Evolutionary conservation across 92 coral and sea anemone species (phyloP), one percentile per base, ranked within the genome.

Genomic region (Blastomussa wellsi): DNA sequence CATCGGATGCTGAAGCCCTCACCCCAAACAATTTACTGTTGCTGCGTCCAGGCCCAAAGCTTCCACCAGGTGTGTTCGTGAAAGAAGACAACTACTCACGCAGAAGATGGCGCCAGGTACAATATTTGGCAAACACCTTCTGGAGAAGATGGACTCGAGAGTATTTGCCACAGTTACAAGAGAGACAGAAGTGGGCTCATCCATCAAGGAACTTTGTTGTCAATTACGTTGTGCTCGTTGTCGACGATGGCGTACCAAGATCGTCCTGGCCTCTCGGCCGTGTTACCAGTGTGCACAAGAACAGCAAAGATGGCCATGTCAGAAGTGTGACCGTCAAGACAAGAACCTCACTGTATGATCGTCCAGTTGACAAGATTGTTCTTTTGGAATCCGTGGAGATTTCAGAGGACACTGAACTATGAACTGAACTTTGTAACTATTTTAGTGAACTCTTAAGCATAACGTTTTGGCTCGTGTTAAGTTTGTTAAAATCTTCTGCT

Each of bases 291-390:
- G 59, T 52, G 19, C 59, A 17, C 59, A 52, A 52, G 59, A 52
- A 14, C 59, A 52, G 59, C 14, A 31, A 29, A 7, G 72, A 66
- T 66, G 72, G 36, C 13, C 72, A 19, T 66, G 72, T 60, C 4
- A 66, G 72, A 29, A 66, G 72, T 66, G 39, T 66, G 4, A n/a
- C 35, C 7, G 67, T 60, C 26, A 60, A 20, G 28, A 60, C 67
- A 24, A 60, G 67, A 24, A 60, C 67, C 67, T 28, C 72, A 7
- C 33, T 28, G 72, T 26, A 29, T 4, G 72, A 66, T 26, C 72
- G 72, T 29, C 72, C 72, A 15, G 35, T 66, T 12, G 72, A 66
- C 24, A 66, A 66, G 72, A 66, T 66, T 66, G 72, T 66, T 29
- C 39, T 66, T 12, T 28, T 26, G 37, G 72, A 66, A 28, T 66